Base-by-base conservation (phyloP, 2,888 invertebrate genomes). In the Melitaea athalia region DNA sequence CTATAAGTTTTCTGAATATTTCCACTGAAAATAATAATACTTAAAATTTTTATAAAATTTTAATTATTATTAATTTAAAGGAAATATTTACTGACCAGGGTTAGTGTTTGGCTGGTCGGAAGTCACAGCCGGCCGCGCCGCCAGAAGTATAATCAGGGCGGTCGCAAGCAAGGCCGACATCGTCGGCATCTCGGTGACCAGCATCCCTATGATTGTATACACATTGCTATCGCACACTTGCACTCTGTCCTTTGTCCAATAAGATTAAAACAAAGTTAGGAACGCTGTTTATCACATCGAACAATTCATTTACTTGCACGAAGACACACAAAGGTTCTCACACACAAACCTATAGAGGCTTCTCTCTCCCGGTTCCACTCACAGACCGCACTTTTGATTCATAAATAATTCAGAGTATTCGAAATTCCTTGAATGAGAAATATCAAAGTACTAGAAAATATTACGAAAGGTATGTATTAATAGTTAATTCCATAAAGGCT, bases 101-200 rank as follows among this genome's bases (percentile, higher is more conserved):
- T 67, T 62, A 17, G 63, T 15, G n/a, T 59, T 53, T 10, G 67
- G 63, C 8, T 53, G 38, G n/a, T 67, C 59, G n/a, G 72, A 64
- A 45, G 63, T 64, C 17, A 68, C 70, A 43, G 65, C 59, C 50
- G 64, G 65, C 59, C 67, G 63, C 43, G 68, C 53, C 31, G 68
- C 64, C 62, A 72, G 64, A 67, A 72, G 47, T 63, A 68, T 53
- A 38, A 66, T 45, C 68, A 67, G 52, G 62, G 63, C 65, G 47
- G 55, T 57, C 24, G 60, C 60, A 45, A 63, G 52, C n/a, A 60
- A 31, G 24, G 49, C 61, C 53, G 61, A 11, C 66, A 67, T 67
- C 15, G 24, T 67, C 47, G 42, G 42, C 31, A 60, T 45, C 47
- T 60, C 15, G 10, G 47, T 47, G 31, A 31, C 59, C 53, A 47